Conservation (phyloP, 1,140 invertebrate species). For the Macrostomum lignano region DNA sequence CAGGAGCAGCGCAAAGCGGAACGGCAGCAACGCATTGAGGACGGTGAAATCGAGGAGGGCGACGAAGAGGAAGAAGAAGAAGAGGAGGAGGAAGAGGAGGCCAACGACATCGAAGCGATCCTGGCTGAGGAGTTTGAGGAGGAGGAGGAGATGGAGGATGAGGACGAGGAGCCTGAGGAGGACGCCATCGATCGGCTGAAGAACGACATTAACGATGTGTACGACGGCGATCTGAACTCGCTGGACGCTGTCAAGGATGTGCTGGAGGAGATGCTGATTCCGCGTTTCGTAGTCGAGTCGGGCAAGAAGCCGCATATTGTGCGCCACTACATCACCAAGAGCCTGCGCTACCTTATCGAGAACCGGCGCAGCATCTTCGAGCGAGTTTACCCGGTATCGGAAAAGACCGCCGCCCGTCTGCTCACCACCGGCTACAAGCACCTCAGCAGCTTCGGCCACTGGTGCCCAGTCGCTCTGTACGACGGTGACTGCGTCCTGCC, state of each 20-base stretch:
- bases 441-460: conserved; percentile 23
- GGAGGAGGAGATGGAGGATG: conserved; percentile 25
- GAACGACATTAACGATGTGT: conserved; percentile 23
- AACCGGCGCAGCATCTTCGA: conserved; percentile 24
- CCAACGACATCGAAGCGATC: conserved; percentile 20
- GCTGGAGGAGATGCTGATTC: conserved; percentile 19
- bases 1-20: conserved; percentile 9
- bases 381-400: conserved; percentile 20
- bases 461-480: conserved; percentile 23
- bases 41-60: conserved; percentile 12
- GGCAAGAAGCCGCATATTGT: conserved; percentile 21
- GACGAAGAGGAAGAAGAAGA: conserved; percentile 12
- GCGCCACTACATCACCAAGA: conserved; percentile 10
- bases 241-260: conserved; percentile 16
- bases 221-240: conserved; percentile 20
- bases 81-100: conserved; percentile 20
- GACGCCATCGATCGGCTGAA: conserved; percentile 24
- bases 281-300: conserved; percentile 15
- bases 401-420: conserved; percentile 16
- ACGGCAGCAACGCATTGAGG: conserved; percentile 12
- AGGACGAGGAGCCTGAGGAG: conserved; percentile 25
- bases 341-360: conserved; percentile 13
- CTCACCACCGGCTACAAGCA: conserved; percentile 24
- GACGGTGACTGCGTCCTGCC: conserved; percentile 23
- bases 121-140: conserved; percentile 26